A percentile compares a stretch with the other conserved stretches of the same genome.
Conservation (phyloP, 2,113 vertebrate genomes). For the Astur gentilis region DNA sequence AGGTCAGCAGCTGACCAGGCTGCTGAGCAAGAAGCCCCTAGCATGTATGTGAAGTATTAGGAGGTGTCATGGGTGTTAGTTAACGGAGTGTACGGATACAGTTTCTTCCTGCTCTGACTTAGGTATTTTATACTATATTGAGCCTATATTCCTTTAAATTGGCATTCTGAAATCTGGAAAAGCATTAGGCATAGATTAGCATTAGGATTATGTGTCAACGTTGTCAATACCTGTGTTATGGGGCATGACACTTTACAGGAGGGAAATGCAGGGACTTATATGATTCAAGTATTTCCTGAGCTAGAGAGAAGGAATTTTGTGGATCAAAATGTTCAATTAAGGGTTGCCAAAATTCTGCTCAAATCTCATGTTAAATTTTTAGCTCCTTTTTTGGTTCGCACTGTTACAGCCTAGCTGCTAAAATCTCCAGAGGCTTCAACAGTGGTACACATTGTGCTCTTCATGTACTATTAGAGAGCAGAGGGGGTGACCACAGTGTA, state of each 20-base stretch:
- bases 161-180: background rate
- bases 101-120: background rate
- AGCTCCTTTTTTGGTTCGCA: background rate
- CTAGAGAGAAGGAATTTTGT: background rate
- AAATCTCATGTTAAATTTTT: background rate
- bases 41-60: background rate
- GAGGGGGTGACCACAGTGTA: background rate
- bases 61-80: background rate
- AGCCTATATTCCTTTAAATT: background rate
- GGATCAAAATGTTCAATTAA: background rate
- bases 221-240: background rate
- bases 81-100: fast-evolving
- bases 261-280: background rate
- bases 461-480: background rate
- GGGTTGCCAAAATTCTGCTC: background rate
- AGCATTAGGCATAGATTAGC: background rate
- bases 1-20: background rate
- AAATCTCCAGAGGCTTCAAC: background rate
- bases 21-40: background rate
- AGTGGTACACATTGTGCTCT: background rate
- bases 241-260: background rate
- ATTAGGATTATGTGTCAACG: background rate
- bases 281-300: background rate
- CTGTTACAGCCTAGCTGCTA: background rate
- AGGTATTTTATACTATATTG: background rate